A percentile compares a stretch with the other conserved stretches of the same genome.
Conservation (phyloP, 1,140 invertebrate genomes). For the Neodiprion fabricii region DNA sequence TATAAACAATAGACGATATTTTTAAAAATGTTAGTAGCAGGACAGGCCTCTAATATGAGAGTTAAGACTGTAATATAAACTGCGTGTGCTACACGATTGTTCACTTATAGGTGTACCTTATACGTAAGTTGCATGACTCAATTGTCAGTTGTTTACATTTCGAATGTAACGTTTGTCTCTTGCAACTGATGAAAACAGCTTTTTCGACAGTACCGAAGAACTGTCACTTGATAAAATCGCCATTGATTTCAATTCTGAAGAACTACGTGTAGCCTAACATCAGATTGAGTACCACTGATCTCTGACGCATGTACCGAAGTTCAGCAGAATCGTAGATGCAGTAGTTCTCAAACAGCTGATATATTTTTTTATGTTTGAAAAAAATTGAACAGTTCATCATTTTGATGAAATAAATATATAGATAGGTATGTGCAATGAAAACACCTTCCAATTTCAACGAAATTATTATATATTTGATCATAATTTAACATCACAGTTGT, state of each 20-base stretch:
- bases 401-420: no score
- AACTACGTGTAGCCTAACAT: no score
- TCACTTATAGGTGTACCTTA: neutral
- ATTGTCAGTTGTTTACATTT: neutral
- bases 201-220: neutral
- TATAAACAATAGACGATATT: neutral
- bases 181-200: neutral
- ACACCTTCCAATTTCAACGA: no score
- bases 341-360: no score
- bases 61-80: neutral
- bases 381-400: no score
- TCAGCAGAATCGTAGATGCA: no score
- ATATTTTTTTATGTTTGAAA: no score
- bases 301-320: no score
- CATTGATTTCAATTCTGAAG: neutral
- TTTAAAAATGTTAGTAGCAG: neutral
- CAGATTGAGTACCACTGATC: no score
- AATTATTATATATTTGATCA: no score
- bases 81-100: neutral
- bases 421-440: no score
- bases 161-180: neutral
- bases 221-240: neutral
- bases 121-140: neutral
- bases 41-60: neutral
- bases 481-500: no score